phyloP scores from a whole-genome alignment of 2,113 vertebrate species.

The Corydoras maculifer region DNA sequence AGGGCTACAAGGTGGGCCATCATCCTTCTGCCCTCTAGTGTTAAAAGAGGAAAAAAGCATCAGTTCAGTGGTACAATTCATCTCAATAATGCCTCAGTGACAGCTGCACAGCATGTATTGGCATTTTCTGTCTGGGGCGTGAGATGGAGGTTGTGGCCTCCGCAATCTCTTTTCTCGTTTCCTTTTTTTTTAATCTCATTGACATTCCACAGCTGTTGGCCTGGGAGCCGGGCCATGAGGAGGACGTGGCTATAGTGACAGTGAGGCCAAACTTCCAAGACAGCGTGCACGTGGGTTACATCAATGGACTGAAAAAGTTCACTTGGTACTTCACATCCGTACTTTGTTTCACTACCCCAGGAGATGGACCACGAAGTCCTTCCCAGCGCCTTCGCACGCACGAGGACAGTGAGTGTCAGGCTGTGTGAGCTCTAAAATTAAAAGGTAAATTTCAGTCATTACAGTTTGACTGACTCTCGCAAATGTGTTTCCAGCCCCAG shows the following conservation, averaged over 20 bases:
- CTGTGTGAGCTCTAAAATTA: too few relatives aligned
- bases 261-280: constrained; percentile 95
- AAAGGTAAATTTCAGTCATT: too few relatives aligned
- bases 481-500: constrained; percentile 72
- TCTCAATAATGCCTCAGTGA: constrained; percentile 36
- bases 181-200: neutral
- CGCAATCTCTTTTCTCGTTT: constrained; percentile 1
- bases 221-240: constrained; percentile 80
- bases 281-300: constrained; percentile 81
- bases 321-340: constrained; percentile 84
- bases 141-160: constrained; percentile 18
- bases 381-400: constrained; percentile 84
- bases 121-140: constrained; percentile 18
- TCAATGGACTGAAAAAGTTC: constrained; percentile 84
- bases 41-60: constrained; percentile 33
- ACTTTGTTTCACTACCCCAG: constrained; percentile 93
- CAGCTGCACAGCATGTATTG: constrained; percentile 35
- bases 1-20: constrained; percentile 89
- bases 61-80: constrained; percentile 1
- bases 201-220: constrained; percentile 75
- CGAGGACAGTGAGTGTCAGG: constrained; percentile 82
- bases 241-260: constrained; percentile 78
- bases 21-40: constrained; percentile 44
- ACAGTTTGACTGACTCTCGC: constrained; percentile 6
- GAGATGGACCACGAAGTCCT: constrained; percentile 87